Evolutionary conservation across 1,140 invertebrate species (phyloP), one percentile per base, ranked within the genome.

Genomic region (Tetramorium simillimum): DNA sequence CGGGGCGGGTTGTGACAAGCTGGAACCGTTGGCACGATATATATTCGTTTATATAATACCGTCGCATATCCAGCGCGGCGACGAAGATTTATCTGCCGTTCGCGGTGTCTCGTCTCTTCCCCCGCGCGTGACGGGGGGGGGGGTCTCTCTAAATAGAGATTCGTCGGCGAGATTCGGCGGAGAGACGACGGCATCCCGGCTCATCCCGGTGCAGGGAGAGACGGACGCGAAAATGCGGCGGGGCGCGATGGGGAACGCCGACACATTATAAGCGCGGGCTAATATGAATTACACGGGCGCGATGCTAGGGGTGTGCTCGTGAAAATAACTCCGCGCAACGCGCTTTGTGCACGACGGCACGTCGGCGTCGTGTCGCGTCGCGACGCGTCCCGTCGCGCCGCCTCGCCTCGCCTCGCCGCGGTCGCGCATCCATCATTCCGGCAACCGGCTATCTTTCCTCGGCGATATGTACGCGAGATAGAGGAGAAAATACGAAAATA

Each of bases 241-340:
- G 18, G 40, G 37, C 10, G 84, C 69, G 73, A 28, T 51, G 63
- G 60, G 84, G 60, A 82, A 75, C 72, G 77, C 12, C 81, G 69
- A 84, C 62, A 85, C 53, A 65, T 86, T 65, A 73, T 91, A 93
- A 92, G 89, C 75, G 78, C 63, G 82, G 80, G 85, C 87, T 90
- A 92, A 92, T 92, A 92, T 89, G 92, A 93, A 93, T 92, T 93
- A 93, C 88, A 92, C 86, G 91, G 89, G 82, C 86, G 91, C 89
- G 85, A 85, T 89, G 90, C 88, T 73, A 56, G 37, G 73, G 76
- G 58, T 62, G 56, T 63, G 43, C 51, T 77, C 90, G 86, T 94
- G 92, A 94, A 94, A 94, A 94, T 94, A 94, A 93, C 92, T 93
- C 90, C 81, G 89, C 84, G 89, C 90, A 87, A 91, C 80, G 91